phyloP scores from a whole-genome alignment of 1,140 invertebrate species.

The Maniola jurtina region DNA sequence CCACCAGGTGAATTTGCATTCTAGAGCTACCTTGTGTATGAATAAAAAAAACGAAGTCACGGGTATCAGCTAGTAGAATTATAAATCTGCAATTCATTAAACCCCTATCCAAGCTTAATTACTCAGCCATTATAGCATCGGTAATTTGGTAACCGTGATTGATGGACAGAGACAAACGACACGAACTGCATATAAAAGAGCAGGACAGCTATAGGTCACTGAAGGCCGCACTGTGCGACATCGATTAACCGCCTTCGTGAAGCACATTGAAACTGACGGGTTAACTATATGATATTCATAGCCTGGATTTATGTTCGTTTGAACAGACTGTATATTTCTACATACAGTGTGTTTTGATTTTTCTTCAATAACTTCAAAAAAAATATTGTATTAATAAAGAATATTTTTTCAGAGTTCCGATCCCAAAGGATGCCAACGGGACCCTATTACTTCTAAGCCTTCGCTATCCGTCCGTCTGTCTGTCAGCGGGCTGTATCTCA shows the following conservation, averaged over 20 bases:
- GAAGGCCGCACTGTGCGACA: not conserved
- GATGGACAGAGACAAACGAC: not conserved
- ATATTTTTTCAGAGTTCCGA: no score
- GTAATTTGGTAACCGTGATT: not conserved
- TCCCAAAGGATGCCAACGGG: no score
- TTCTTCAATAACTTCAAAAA: no score
- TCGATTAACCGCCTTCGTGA: slow-evolving; percentile 3
- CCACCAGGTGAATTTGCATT: no score
- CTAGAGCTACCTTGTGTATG: no score
- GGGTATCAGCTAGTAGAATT: not conserved
- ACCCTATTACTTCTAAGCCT: no score
- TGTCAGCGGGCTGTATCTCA: no score
- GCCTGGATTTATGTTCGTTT: not conserved
- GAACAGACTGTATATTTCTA: not conserved
- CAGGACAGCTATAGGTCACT: not conserved
- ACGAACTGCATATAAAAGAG: not conserved
- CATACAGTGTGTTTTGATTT: not conserved
- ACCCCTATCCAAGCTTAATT: not conserved
- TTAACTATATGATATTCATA: slow-evolving; percentile 4
- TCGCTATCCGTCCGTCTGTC: no score
- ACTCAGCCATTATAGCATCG: slow-evolving; percentile 3
- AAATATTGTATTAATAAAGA: no score
- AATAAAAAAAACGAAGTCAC: no score
- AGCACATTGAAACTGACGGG: not conserved
- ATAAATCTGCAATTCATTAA: not conserved